Conservation (phyloP, 2,888 invertebrate species). For the Erannis defoliaria region DNA sequence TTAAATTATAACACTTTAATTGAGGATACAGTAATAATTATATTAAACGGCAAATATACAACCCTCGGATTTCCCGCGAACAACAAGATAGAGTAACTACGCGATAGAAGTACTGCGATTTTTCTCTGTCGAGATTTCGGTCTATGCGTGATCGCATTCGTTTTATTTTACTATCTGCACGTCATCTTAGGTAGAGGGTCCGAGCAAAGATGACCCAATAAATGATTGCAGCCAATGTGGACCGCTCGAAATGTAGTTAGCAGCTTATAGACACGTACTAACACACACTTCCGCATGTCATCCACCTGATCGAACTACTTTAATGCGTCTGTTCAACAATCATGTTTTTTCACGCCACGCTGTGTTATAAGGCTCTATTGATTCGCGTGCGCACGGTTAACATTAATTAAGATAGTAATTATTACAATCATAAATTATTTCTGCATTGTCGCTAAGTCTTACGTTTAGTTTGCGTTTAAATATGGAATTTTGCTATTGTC, state of each 20-base stretch:
- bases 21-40: conserved; percentile 59
- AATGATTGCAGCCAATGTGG: conserved; percentile 7
- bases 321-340: not conserved
- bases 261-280: conserved; percentile 12
- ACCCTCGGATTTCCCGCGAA: conserved; percentile 76
- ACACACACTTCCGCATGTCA: conserved; percentile 15
- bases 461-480: not conserved
- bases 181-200: conserved; percentile 23
- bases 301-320: conserved; percentile 12
- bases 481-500: not conserved
- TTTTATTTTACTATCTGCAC: conserved; percentile 23
- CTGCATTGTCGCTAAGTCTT: conserved; percentile 10
- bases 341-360: not conserved
- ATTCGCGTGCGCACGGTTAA: conserved; percentile 2
- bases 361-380: not conserved
- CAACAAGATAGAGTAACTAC: conserved; percentile 55
- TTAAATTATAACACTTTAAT: conserved; percentile 70
- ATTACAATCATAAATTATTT: conserved; percentile 1
- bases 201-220: conserved; percentile 26
- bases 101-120: conserved; percentile 20
- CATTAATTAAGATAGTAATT: conserved; percentile 5
- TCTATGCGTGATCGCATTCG: conserved; percentile 10
- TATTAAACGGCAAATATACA: conserved; percentile 64
- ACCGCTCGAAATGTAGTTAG: conserved; percentile 10
- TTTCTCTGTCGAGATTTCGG: not conserved